These are phyloP conservation scores for Craseonycteris thonglongyai DNA, from an alignment of 2,113 vertebrate genomes.

Conservation along the genomic window DNA sequence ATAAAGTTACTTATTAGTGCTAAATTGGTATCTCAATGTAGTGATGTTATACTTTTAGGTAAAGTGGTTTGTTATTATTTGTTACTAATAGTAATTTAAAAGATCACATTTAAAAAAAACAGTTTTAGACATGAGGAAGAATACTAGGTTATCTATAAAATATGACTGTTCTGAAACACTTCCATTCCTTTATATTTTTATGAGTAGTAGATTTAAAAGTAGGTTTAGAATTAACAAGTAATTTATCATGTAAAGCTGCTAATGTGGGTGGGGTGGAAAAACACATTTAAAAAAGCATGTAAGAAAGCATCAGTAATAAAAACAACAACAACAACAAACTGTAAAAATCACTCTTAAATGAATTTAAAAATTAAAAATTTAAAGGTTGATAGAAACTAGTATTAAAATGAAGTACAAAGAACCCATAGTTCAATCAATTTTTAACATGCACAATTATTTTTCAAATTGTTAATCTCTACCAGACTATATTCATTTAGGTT, in stretches of 20 bases:
- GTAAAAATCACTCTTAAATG: neutral
- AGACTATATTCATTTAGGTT: neutral
- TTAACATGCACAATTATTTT: neutral
- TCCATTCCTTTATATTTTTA: neutral
- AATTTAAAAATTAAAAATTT: conserved; percentile 29
- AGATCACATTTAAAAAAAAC: neutral
- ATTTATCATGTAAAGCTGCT: neutral
- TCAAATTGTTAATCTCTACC: neutral
- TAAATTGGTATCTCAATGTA: neutral
- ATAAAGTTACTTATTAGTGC: neutral
- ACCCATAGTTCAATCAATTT: neutral
- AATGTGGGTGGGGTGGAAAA: neutral
- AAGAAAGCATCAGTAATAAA: neutral
- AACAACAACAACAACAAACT: no score
- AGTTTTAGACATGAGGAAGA: neutral
- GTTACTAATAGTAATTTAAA: neutral
- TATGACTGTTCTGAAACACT: neutral
- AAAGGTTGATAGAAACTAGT: neutral
- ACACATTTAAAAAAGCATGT: neutral
- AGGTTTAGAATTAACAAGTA: neutral
- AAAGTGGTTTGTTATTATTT: neutral
- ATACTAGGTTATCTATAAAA: neutral
- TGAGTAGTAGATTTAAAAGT: neutral
- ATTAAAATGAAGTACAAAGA: neutral
- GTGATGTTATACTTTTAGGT: neutral